Conservation (phyloP, 2,888 invertebrate species). For the Dasypogon diadema region DNA sequence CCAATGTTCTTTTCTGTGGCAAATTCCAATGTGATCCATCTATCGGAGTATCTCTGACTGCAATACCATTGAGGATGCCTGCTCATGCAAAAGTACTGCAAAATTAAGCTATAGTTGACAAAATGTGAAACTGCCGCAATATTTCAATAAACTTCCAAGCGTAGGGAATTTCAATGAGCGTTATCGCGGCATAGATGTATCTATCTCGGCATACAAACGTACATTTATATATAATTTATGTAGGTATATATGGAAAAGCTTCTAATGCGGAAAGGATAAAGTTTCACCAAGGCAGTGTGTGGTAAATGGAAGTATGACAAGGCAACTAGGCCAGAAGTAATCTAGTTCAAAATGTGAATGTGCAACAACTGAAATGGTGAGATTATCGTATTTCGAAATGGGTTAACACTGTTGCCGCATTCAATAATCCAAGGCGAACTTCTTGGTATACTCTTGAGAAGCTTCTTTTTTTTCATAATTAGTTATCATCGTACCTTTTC, state of each 20-base stretch:
- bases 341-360: not conserved
- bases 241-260: not conserved
- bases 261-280: slow-evolving; percentile 14
- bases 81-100: slow-evolving; percentile 11
- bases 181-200: slow-evolving; percentile 17
- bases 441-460: no score
- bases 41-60: not conserved
- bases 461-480: no score
- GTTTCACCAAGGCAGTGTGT: not conserved
- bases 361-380: slow-evolving; percentile 7
- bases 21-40: not conserved
- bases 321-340: not conserved
- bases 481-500: no score
- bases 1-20: not conserved
- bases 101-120: slow-evolving; percentile 28
- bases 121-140: slow-evolving; percentile 48
- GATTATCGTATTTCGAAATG: not conserved
- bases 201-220: not conserved
- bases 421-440: no score
- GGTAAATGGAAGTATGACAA: not conserved
- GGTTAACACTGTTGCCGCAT: not conserved
- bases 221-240: not conserved
- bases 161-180: slow-evolving; percentile 36
- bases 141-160: slow-evolving; percentile 42
- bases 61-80: not conserved